These are phyloP conservation scores for Akabosia matsudoensis DNA, from an alignment of 1,140 invertebrate species.

Conservation along the genomic window DNA sequence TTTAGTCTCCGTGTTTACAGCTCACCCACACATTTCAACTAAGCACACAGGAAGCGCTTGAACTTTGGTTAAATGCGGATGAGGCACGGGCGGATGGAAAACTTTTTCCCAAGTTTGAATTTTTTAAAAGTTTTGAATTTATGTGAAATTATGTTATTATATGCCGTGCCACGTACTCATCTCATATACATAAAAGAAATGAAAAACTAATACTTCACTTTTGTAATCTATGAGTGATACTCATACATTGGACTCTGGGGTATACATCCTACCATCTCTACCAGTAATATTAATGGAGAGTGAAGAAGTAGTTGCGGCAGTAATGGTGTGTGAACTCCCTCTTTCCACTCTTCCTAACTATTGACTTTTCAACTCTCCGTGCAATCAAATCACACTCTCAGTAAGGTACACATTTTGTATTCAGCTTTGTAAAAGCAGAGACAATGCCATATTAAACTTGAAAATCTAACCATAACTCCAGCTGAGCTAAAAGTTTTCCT, in stretches of 20 bases:
- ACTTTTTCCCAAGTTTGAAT: neutral
- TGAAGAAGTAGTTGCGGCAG: neutral
- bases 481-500: neutral
- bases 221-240: neutral
- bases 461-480: neutral
- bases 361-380: neutral
- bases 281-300: neutral
- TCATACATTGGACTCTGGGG: neutral
- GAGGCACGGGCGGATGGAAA: neutral
- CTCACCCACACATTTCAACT: neutral
- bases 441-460: neutral
- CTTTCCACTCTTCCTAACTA: neutral
- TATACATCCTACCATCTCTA: too few species aligned
- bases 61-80: neutral
- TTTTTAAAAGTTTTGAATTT: neutral
- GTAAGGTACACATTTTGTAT: neutral
- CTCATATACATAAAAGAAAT: neutral
- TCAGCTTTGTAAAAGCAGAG: neutral
- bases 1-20: neutral
- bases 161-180: neutral
- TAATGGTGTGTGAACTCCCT: neutral
- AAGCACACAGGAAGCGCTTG: neutral
- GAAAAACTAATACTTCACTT: neutral
- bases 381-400: neutral
- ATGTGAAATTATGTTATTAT: neutral